Conservation (phyloP, 1,140 invertebrate genomes). For the Lepidostoma basale region DNA sequence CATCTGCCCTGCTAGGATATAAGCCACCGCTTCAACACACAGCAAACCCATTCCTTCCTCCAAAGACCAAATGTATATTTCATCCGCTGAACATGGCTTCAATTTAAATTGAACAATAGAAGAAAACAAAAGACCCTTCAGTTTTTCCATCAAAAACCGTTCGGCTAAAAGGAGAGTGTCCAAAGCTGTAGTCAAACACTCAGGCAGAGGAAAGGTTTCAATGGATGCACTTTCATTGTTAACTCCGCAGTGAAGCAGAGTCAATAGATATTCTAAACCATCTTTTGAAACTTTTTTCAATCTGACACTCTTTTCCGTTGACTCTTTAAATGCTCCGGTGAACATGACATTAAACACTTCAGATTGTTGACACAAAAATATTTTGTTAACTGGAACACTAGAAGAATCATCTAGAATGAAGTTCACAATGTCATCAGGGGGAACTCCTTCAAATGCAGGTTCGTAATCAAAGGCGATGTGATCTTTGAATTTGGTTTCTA, state of each 20-base stretch:
- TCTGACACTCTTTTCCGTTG: conserved; percentile 61
- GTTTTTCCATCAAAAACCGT: conserved; percentile 66
- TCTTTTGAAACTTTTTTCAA: conserved; percentile 63
- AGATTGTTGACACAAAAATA: conserved; percentile 66
- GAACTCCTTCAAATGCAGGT: conserved; percentile 52
- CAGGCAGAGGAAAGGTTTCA: conserved; percentile 54
- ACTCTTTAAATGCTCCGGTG: conserved; percentile 70
- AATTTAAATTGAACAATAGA: conserved; percentile 61
- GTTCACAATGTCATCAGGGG: conserved; percentile 58
- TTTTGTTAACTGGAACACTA: conserved; percentile 64
- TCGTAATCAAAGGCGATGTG: conserved; percentile 51
- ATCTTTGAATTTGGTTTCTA: conserved; percentile 53
- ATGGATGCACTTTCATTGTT: conserved; percentile 55
- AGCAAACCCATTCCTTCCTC: conserved; percentile 63
- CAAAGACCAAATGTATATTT: conserved; percentile 64
- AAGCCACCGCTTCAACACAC: conserved; percentile 63
- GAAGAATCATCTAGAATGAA: conserved; percentile 70
- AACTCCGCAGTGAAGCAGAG: conserved; percentile 59
- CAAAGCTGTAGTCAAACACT: conserved; percentile 63
- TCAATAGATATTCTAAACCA: conserved; percentile 62
- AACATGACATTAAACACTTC: conserved; percentile 71
- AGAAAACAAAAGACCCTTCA: conserved; percentile 62
- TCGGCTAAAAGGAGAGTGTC: conserved; percentile 70
- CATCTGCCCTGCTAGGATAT: conserved; percentile 59
- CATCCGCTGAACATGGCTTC: conserved; percentile 55